A percentile compares a stretch with the other conserved stretches of the same genome.
Conservation (phyloP, 2,113 vertebrate genomes). For the Neofelis nebulosa region DNA sequence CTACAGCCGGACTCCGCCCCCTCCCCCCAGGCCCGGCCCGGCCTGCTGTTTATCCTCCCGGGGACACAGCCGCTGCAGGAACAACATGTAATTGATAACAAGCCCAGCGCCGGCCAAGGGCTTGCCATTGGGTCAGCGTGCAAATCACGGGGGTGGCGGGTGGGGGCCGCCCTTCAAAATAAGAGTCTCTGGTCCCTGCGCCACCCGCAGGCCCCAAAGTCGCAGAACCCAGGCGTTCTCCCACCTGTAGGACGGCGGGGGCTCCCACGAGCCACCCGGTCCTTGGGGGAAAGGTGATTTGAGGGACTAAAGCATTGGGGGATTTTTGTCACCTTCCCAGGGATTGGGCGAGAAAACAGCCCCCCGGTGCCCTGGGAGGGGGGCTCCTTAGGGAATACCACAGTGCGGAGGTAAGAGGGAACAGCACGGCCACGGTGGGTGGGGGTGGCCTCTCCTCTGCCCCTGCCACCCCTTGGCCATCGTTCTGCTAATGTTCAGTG, state of each 20-base stretch:
- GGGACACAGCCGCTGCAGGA: slow-evolving; percentile 79
- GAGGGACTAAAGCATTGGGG: background rate
- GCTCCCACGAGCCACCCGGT: background rate
- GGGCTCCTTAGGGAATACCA: background rate
- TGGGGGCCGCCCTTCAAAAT: slow-evolving; percentile 74
- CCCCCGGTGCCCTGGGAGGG: too few relatives aligned
- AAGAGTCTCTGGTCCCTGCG: slow-evolving; percentile 66
- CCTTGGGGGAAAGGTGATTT: background rate
- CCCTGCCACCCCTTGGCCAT: background rate
- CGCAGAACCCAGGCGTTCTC: background rate
- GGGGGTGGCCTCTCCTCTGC: background rate
- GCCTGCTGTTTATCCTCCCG: slow-evolving; percentile 81
- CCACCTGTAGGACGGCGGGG: slow-evolving; percentile 52
- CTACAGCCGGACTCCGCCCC: slow-evolving; percentile 61
- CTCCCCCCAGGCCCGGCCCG: slow-evolving; percentile 39
- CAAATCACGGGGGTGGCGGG: slow-evolving; percentile 73
- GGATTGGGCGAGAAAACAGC: background rate
- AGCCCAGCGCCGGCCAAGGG: slow-evolving; percentile 75
- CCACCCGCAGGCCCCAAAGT: slow-evolving; percentile 20
- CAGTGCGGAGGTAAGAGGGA: background rate
- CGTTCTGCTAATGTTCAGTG: background rate
- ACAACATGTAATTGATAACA: slow-evolving; percentile 83
- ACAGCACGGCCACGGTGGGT: too few relatives aligned
- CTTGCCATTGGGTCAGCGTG: slow-evolving; percentile 79
- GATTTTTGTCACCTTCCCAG: background rate